Conservation (phyloP, 2,888 invertebrate species). For the Augiades crinisus region DNA sequence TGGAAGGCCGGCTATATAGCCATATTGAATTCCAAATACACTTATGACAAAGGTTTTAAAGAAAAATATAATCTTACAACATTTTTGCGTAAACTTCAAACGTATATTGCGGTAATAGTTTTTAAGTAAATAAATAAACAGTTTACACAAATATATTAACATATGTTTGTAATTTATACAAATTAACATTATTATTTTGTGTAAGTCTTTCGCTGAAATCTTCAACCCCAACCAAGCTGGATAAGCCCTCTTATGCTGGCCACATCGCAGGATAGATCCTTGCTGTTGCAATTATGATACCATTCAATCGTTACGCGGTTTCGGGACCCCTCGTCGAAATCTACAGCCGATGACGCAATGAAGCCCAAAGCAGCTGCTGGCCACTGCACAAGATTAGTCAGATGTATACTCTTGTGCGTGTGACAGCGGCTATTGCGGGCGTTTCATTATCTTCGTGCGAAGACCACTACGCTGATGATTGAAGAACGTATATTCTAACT, state of each 20-base stretch:
- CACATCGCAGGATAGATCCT: conserved; percentile 3
- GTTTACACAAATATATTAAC: no score
- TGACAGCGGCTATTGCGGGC: conserved; percentile 99
- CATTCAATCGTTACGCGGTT: background rate
- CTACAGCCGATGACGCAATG: no score
- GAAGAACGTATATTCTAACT: conserved; percentile 6
- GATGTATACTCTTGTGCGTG: conserved; percentile 97
- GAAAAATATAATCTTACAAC: no score
- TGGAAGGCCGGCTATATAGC: conserved; percentile 3
- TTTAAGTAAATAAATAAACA: no score
- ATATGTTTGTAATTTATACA: no score
- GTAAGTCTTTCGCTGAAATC: no score
- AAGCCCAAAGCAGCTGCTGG: conserved; percentile 97
- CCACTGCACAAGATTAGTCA: conserved; percentile 98
- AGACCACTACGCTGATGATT: conserved; percentile 32
- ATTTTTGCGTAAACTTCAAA: no score
- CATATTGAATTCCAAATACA: conserved; percentile 21
- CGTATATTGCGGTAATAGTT: no score
- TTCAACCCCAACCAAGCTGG: background rate
- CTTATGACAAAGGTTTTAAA: conserved; percentile 9
- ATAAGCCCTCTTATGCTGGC: background rate
- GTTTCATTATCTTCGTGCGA: conserved; percentile 75
- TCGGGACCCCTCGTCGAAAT: no score
- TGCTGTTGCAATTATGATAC: conserved; percentile 3
- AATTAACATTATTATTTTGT: no score